Conservation (phyloP, 2,888 invertebrate species). For the Alcis repandata region DNA sequence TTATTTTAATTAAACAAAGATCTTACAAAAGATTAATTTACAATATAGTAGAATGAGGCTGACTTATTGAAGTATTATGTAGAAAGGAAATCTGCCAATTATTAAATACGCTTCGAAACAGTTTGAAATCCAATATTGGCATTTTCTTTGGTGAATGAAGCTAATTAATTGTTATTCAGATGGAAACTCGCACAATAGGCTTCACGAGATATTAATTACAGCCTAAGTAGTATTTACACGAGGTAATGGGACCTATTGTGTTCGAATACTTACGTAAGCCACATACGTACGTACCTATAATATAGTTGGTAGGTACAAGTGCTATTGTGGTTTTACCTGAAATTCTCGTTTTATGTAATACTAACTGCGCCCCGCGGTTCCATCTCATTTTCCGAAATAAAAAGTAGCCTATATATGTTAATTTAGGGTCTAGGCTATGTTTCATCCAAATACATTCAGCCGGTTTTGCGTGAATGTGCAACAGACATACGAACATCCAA, state of each 20-base stretch:
- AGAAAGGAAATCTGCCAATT: neutral
- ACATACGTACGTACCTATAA: too few relatives aligned
- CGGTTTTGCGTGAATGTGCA: too few relatives aligned
- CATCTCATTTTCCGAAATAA: too few relatives aligned
- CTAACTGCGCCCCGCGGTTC: too few relatives aligned
- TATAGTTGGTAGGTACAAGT: too few relatives aligned
- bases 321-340: too few relatives aligned
- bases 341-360: too few relatives aligned
- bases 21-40: neutral
- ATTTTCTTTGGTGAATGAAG: constrained; percentile 7
- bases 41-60: neutral
- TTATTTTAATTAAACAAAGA: neutral
- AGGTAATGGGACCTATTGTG: neutral
- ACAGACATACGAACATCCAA: too few relatives aligned
- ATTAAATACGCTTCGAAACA: neutral
- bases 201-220: constrained; percentile 10
- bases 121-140: constrained; percentile 8
- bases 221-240: neutral
- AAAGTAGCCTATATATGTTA: too few relatives aligned
- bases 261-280: neutral
- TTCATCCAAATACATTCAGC: too few relatives aligned
- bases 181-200: constrained; percentile 1
- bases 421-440: too few relatives aligned
- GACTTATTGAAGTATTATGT: neutral
- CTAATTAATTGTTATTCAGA: constrained; percentile 9